phyloP scores from a whole-genome alignment of 2,888 invertebrate genomes.

The Cerceris rybyensis region DNA sequence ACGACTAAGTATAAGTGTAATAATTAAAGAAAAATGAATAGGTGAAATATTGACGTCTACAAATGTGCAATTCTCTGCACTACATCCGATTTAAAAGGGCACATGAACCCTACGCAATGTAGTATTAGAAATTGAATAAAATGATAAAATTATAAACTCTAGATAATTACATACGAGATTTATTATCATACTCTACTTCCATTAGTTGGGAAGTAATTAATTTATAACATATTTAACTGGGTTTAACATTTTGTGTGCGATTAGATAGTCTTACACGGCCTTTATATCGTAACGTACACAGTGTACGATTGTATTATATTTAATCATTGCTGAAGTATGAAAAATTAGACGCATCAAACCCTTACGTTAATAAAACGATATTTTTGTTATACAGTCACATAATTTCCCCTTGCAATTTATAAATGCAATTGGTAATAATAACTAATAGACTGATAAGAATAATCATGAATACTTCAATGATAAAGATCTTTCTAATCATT shows the following conservation, averaged over 20 bases:
- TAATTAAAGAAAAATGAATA: slow-evolving; percentile 1
- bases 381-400: slow-evolving; percentile 22
- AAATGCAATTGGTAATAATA: not conserved
- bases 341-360: not conserved
- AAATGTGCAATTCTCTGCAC: slow-evolving; percentile 42
- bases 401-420: not conserved
- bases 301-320: not conserved
- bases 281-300: too few species aligned
- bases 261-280: too few species aligned
- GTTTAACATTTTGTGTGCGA: not conserved
- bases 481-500: slow-evolving; percentile 33
- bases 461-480: slow-evolving; percentile 19
- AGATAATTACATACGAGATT: slow-evolving; percentile 21
- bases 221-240: slow-evolving; percentile 18
- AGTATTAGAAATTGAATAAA: slow-evolving; percentile 63
- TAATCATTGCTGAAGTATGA: not conserved
- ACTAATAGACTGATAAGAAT: slow-evolving; percentile 13
- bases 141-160: slow-evolving; percentile 33
- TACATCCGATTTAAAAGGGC: slow-evolving; percentile 46
- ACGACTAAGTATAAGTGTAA: slow-evolving; percentile 40
- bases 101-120: slow-evolving; percentile 37
- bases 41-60: slow-evolving; percentile 39
- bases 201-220: slow-evolving; percentile 8
- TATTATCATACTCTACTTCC: slow-evolving; percentile 29
- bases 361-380: slow-evolving; percentile 4